Evolutionary conservation across 2,797 vertebrate species (phyloP).

Genomic region (Danio tinwini): DNA sequence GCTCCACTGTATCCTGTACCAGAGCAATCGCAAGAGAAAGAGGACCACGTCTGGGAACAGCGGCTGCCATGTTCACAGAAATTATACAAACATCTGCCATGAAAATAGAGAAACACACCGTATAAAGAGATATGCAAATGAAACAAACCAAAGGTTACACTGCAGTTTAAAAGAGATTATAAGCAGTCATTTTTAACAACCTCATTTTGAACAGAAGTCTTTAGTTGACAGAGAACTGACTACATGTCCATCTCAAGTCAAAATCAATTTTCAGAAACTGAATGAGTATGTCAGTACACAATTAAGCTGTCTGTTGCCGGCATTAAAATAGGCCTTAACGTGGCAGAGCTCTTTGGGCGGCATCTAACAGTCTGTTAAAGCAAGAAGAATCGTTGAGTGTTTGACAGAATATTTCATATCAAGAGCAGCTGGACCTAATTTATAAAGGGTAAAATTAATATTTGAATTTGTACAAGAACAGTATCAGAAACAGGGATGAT

Average conservation of each 20-base stretch:
- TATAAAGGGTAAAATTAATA: constrained; percentile 19
- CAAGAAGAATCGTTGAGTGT: constrained; percentile 4
- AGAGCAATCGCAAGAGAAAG: constrained; percentile 90
- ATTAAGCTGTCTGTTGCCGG: constrained; percentile 30
- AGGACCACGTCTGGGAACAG: constrained; percentile 93
- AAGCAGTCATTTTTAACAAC: constrained; percentile 35
- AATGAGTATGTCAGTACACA: constrained; percentile 30
- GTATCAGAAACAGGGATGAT: not conserved
- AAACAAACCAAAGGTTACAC: constrained; percentile 13
- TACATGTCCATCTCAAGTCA: constrained; percentile 32
- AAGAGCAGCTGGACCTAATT: constrained; percentile 9
- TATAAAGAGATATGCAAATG: not conserved
- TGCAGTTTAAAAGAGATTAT: not conserved
- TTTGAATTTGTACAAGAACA: not conserved
- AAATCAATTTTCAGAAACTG: constrained; percentile 40
- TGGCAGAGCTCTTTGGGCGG: not conserved
- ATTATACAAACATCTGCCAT: constrained; percentile 90
- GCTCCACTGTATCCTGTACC: constrained; percentile 88
- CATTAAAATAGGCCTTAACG: constrained; percentile 25
- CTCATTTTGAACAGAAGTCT: constrained; percentile 24
- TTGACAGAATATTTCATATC: constrained; percentile 34
- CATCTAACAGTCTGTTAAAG: not conserved
- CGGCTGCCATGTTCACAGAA: constrained; percentile 92
- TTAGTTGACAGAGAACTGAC: not conserved
- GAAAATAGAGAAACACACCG: not conserved